Percentiles rank a stretch among this genome's conserved stretches.
Conservation (phyloP, 2,113 vertebrate genomes). For the Chionomys nivalis region DNA sequence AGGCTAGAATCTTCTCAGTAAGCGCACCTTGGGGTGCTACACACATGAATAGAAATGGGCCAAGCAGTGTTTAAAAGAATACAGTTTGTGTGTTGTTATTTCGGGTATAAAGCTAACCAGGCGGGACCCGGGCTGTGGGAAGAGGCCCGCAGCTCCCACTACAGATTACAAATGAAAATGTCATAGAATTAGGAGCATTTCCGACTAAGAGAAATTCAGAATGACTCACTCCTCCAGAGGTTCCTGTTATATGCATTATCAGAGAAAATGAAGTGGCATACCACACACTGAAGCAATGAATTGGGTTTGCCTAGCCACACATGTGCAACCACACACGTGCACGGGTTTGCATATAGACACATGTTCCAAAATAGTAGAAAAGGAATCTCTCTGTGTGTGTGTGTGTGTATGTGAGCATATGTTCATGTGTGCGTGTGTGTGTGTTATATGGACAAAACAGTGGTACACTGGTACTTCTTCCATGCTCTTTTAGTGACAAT, state of each 20-base stretch:
- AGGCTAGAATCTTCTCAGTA: no score
- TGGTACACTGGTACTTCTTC: not conserved
- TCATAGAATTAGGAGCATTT: not conserved
- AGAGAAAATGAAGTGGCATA: not conserved
- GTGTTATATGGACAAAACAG: not conserved
- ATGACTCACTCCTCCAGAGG: not conserved
- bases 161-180: not conserved
- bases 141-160: no score
- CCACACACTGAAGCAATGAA: not conserved
- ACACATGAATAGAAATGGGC: no score
- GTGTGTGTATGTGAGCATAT: no score
- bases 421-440: no score
- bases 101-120: no score
- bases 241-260: not conserved
- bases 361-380: not conserved
- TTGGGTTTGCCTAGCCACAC: not conserved
- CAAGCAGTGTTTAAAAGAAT: no score
- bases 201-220: not conserved
- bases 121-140: no score
- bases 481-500: not conserved
- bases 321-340: not conserved
- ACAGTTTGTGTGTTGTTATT: no score
- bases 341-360: no score
- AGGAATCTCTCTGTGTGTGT: not conserved
- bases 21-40: no score